These are phyloP conservation scores for Orthosia cruda DNA, from an alignment of 2,888 invertebrate genomes.

Conservation along the genomic window DNA sequence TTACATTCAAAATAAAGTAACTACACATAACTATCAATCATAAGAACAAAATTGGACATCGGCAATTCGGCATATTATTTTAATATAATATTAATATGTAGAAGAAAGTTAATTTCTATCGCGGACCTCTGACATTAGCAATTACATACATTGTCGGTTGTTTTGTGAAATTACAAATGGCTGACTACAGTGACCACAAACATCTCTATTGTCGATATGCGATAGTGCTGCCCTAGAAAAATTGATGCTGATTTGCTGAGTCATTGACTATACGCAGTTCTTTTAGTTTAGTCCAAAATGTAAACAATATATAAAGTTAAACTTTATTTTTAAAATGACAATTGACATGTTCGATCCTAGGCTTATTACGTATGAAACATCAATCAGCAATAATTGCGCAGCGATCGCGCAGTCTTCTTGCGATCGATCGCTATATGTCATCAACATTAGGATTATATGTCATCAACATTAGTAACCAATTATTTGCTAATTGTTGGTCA, in stretches of 20 bases:
- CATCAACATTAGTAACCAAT: no score
- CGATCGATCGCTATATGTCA: no score
- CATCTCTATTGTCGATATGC: constrained; percentile 65
- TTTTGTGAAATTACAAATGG: constrained; percentile 73
- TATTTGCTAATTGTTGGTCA: no score
- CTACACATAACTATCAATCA: constrained; percentile 69
- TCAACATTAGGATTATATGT: no score
- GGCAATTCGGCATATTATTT: constrained; percentile 65
- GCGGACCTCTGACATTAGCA: constrained; percentile 81
- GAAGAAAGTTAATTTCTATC: constrained; percentile 70
- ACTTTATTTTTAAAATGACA: not conserved
- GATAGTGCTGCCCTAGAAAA: constrained; percentile 52
- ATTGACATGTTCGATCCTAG: not conserved
- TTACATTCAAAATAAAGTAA: constrained; percentile 39
- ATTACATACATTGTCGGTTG: constrained; percentile 81
- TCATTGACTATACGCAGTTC: constrained; percentile 51
- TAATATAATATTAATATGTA: constrained; percentile 67
- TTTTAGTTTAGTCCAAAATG: constrained; percentile 5
- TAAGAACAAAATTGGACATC: constrained; percentile 58
- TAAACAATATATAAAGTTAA: not conserved
- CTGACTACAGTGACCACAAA: constrained; percentile 68
- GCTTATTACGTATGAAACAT: no score
- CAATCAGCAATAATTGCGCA: no score
- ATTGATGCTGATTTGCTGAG: constrained; percentile 51
- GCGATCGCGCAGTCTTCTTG: no score